phyloP scores from a whole-genome alignment of 2,888 invertebrate species.

The Petrolisthes manimaculis region DNA sequence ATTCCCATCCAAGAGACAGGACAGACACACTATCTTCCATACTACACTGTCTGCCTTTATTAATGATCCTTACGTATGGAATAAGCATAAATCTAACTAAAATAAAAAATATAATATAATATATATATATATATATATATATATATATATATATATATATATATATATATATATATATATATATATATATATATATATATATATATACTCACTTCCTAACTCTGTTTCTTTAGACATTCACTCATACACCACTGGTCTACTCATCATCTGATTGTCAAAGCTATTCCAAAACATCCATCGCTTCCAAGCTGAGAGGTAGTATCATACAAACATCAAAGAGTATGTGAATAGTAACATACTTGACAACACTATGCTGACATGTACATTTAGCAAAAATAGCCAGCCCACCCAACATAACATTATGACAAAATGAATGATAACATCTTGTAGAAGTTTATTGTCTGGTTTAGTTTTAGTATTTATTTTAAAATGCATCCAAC shows the following conservation, averaged over 20 bases:
- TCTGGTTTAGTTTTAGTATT: too few relatives aligned
- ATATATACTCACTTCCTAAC: constrained; percentile 17
- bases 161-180: constrained; percentile 44
- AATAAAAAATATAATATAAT: constrained; percentile 24
- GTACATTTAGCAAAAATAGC: neutral
- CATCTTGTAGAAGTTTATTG: too few relatives aligned
- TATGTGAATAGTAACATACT: neutral
- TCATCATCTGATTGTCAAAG: constrained; percentile 47
- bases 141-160: constrained; percentile 42
- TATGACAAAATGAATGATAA: too few relatives aligned
- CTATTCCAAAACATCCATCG: constrained; percentile 26
- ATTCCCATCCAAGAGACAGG: too few relatives aligned
- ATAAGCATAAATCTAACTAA: neutral
- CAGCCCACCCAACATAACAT: too few relatives aligned
- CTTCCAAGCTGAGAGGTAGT: constrained; percentile 45
- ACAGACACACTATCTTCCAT: too few relatives aligned
- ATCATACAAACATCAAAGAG: constrained; percentile 21
- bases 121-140: constrained; percentile 41
- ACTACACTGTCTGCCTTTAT: too few relatives aligned
- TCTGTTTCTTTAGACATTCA: neutral
- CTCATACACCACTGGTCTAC: neutral
- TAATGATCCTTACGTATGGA: too few relatives aligned
- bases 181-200: constrained; percentile 34
- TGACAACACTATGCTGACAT: constrained; percentile 11
- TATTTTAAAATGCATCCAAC: too few relatives aligned